Conservation (phyloP, 2,888 invertebrate genomes). For the Willowsia nigromaculata region DNA sequence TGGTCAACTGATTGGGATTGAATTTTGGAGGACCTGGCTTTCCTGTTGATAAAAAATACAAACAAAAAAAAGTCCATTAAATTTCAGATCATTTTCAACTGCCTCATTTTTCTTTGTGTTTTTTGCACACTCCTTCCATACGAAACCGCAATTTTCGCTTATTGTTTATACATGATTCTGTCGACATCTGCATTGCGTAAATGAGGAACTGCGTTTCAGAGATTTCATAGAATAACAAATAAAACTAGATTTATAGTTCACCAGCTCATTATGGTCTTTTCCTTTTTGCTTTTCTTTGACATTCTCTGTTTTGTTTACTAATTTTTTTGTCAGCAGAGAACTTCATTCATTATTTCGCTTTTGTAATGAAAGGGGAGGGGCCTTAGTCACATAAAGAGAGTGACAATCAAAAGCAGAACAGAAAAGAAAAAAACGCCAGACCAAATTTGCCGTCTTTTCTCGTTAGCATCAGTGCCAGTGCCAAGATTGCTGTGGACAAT, state of each 20-base stretch:
- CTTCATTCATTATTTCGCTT: neutral
- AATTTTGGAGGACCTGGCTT: slow-evolving; percentile 76
- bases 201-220: neutral
- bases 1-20: slow-evolving; percentile 49
- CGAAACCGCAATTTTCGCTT: neutral
- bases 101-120: no score
- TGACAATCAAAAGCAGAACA: neutral
- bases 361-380: slow-evolving; percentile 10
- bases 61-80: no score
- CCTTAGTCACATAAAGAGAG: slow-evolving; percentile 15
- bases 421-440: neutral
- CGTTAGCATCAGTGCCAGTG: neutral
- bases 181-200: neutral
- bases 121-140: neutral
- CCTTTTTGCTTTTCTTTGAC: neutral
- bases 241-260: slow-evolving; percentile 18
- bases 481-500: neutral
- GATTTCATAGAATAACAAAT: neutral
- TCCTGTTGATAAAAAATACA: slow-evolving; percentile 62
- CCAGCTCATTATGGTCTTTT: slow-evolving; percentile 10
- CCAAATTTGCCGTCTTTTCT: neutral
- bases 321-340: neutral
- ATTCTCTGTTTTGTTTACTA: neutral
- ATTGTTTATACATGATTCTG: no score
- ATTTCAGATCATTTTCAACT: no score